Evolutionary conservation across 2,888 invertebrate genomes (phyloP), one percentile per base, ranked within the genome.

Genomic region (Rambutsinella grinnellia): DNA sequence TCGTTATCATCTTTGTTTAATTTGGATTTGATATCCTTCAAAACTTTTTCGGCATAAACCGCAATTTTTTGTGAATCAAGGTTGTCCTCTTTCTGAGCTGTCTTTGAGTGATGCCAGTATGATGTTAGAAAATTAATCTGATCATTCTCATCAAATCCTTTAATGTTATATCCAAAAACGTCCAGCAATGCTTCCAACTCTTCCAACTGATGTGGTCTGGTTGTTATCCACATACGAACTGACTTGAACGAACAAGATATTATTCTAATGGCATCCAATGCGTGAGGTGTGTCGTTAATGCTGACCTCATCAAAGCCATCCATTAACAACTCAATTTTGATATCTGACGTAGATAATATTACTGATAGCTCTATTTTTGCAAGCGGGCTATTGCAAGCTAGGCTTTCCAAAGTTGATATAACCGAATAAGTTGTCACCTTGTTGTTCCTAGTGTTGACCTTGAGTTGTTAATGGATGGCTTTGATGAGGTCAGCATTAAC

Each of bases 231-330:
- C 15, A 61, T 17, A 2, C 61, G 23, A 15, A 3, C 5, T 24
- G 23, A 27, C 6, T 15, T 19, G 1, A 17, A 5, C 3, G 17
- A 3, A 3, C 15, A 13, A 21, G 2, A 17, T 57, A 26, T 5
- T 15, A 24, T 8, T 57, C 21, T 8, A 23, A 61, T 5, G 17
- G 26, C 13, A n/a, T 61, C 6, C n/a, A 6, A 1, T 1, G 61
- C 23, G 2, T 24, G 6, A 26, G 10, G 1, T 6, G 27, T 2
- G 1, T 46, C 28, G 1, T 47, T 27, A 26, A 13, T 24, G 15
- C 19, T 8, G 23, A 63, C 21, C 17, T 63, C 63, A 21, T 63
- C 63, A 53, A 28, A 63, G 1, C 63, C 63, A 47, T 63, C 63
- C 2, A 63, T n/a, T 1, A 51, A 10, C 2, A 62, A 53, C n/a